Evolutionary conservation across 1,140 invertebrate species (phyloP), one percentile per base, ranked within the genome.

Genomic region (Danaus plexippus): DNA sequence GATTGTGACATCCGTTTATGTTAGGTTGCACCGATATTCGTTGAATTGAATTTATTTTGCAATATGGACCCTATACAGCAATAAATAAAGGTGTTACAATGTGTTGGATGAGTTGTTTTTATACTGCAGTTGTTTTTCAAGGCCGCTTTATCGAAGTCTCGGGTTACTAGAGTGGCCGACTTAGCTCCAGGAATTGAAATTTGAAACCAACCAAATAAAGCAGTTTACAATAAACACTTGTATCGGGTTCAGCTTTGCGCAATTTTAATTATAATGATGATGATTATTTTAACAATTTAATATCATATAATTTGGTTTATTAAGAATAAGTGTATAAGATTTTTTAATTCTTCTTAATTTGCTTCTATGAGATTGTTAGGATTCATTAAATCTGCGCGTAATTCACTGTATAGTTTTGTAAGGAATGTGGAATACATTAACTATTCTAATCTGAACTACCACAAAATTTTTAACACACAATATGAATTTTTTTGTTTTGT

Each of bases 1-100:
- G 70, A 79, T 79, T 83, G 75, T 73, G 72, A 75, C 77, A 79
- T 83, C 80, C 80, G 77, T 69, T 79, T 64, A 47, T 68, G 61
- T 54, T 47, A 50, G 45, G 15, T 54, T 64, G 60, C 54, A 55
- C 52, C 52, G 61, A 56, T 57, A 53, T 43, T 54, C 32, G 41
- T 43, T 15, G 4, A 22, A 46, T 54, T 13, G 46, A 51, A 66
- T 62, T 63, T 57, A 64, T 40, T 32, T 32, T 32, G 22, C 22
- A 32, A 7, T 32, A 7, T 32, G 2, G 47, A 54, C 71, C 47
- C 60, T 67, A 69, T 55, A 9, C 0, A 0, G 11, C 49, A 32
- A 43, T 10, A 7, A 13, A 69, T 68, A 69, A 61, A 54, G 60
- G 50, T 61, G 42, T 52, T 56, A 47, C 58, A 22, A 15, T 40